Evolutionary conservation across 1,140 invertebrate species (phyloP).

Genomic region (Diabrotica virgifera): DNA sequence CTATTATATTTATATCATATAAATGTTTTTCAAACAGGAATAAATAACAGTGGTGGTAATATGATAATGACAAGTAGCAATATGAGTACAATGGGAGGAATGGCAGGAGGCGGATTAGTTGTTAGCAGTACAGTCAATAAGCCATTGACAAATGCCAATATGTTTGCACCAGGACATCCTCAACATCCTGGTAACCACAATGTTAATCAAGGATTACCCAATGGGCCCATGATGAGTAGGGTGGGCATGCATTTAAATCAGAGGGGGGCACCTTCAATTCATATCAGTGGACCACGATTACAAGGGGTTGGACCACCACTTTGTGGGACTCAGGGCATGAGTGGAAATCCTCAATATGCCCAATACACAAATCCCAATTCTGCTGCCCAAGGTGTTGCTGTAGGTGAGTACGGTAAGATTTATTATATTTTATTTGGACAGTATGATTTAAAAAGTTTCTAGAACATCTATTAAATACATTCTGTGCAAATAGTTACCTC

Average conservation of each 20-base stretch:
- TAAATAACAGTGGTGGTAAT: constrained; percentile 57
- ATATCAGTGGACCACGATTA: constrained; percentile 53
- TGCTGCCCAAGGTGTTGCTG: constrained; percentile 48
- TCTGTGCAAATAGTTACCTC: too few species aligned
- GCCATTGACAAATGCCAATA: constrained; percentile 53
- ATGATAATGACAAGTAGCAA: constrained; percentile 71
- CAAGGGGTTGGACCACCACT: constrained; percentile 47
- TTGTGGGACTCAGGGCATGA: constrained; percentile 42
- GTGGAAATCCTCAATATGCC: constrained; percentile 53
- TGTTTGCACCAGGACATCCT: constrained; percentile 45
- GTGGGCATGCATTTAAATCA: constrained; percentile 55
- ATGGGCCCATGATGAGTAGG: constrained; percentile 65
- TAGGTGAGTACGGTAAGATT: constrained; percentile 26
- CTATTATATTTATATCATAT: background rate
- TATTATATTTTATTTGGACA: background rate
- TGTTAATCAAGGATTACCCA: constrained; percentile 60
- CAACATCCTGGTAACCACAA: constrained; percentile 48
- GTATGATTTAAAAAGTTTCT: too few species aligned
- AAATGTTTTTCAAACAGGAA: constrained; percentile 16
- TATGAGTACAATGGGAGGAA: constrained; percentile 61
- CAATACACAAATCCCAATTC: constrained; percentile 51
- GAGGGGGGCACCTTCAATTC: constrained; percentile 43
- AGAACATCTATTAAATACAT: too few species aligned
- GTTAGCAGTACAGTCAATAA: constrained; percentile 69
- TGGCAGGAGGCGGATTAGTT: constrained; percentile 61